phyloP scores from a whole-genome alignment of 92 coral and sea anemone species.

The Epizoanthus scotinus region DNA sequence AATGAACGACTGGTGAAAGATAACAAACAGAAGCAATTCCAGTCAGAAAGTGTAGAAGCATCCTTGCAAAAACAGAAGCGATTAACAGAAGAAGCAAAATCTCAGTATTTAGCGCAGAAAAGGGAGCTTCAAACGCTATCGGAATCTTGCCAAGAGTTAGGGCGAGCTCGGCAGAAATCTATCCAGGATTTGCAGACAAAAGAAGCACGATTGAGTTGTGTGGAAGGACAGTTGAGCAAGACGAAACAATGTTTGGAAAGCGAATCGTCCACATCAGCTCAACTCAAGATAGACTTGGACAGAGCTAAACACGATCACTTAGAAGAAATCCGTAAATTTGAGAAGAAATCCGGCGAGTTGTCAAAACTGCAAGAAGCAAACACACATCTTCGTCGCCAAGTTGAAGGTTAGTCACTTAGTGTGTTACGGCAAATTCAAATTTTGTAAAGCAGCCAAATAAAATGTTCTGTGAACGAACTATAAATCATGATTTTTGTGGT shows the following conservation, averaged over 20 bases:
- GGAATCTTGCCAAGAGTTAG: slow-evolving; percentile 78
- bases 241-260: slow-evolving; percentile 67
- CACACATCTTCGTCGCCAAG: slow-evolving; percentile 63
- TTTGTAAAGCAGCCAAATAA: too few species aligned
- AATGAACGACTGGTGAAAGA: slow-evolving; percentile 83
- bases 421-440: too few species aligned
- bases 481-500: too few species aligned
- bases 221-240: slow-evolving; percentile 74
- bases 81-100: slow-evolving; percentile 77
- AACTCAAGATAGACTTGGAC: slow-evolving; percentile 71
- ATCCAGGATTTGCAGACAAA: slow-evolving; percentile 74
- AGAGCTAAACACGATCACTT: slow-evolving; percentile 59
- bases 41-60: slow-evolving; percentile 77
- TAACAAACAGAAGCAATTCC: slow-evolving; percentile 84
- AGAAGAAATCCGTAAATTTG: slow-evolving; percentile 58
- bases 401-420: slow-evolving; percentile 81
- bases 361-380: slow-evolving; percentile 73
- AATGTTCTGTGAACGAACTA: too few species aligned
- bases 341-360: slow-evolving; percentile 72
- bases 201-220: slow-evolving; percentile 73
- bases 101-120: slow-evolving; percentile 52
- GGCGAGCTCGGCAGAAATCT: slow-evolving; percentile 69
- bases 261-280: slow-evolving; percentile 57
- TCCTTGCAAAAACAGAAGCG: slow-evolving; percentile 83
- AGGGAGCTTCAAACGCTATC: slow-evolving; percentile 70